Percentiles rank a stretch among this genome's conserved stretches.
Evolutionary conservation across 2,113 vertebrate species (phyloP).

Genomic region (Scortum barcoo): DNA sequence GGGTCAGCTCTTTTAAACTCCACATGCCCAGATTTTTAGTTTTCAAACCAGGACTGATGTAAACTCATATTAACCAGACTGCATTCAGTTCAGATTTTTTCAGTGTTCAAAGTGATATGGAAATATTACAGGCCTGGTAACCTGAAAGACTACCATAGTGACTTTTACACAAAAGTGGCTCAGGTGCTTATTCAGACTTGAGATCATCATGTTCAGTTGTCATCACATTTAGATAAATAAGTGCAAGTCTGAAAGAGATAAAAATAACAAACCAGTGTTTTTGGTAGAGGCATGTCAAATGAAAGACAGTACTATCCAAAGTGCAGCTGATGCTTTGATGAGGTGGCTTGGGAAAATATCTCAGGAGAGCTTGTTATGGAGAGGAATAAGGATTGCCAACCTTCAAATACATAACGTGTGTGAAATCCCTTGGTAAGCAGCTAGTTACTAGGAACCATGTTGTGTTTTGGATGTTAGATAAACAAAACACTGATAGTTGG

Average conservation of each 20-base stretch:
- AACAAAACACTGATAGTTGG: background rate
- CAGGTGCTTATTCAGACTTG: background rate
- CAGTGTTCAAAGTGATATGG: no score
- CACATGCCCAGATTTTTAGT: no score
- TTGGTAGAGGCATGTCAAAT: background rate
- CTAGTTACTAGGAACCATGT: constrained; percentile 19
- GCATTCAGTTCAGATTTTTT: background rate
- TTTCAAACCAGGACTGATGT: no score
- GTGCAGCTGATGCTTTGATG: background rate
- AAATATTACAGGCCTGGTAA: background rate
- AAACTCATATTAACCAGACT: background rate
- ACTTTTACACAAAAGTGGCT: background rate
- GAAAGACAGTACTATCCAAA: background rate
- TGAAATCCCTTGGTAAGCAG: constrained; percentile 10
- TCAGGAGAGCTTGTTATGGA: constrained; percentile 71
- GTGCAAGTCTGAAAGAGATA: background rate
- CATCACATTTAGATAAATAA: background rate
- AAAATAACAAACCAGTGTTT: background rate
- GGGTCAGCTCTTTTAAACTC: no score
- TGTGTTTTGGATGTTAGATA: background rate
- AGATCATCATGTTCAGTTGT: background rate
- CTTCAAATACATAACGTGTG: background rate
- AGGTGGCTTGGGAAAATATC: constrained; percentile 31
- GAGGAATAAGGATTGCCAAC: background rate
- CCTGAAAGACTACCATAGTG: background rate